phyloP scores from a whole-genome alignment of 2,888 invertebrate species.

The Limnephilus lunatus region DNA sequence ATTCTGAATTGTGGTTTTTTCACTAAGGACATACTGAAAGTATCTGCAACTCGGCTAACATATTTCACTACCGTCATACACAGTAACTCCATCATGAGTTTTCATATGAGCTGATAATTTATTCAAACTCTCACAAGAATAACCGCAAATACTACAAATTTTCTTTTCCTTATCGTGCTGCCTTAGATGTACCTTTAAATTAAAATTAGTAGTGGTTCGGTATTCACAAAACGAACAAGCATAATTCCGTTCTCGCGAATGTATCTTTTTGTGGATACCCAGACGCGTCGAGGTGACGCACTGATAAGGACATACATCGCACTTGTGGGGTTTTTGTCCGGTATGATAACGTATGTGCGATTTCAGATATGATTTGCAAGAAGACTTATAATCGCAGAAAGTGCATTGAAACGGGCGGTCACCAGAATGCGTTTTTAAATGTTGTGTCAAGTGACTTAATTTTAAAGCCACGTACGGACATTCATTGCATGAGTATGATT shows the following conservation, averaged over 20 bases:
- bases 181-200: conserved; percentile 50
- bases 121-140: neutral
- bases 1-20: too few relatives aligned
- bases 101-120: neutral
- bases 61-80: neutral
- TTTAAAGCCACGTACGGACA: conserved; percentile 54
- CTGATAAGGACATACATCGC: conserved; percentile 56
- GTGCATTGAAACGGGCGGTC: conserved; percentile 49
- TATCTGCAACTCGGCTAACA: too few relatives aligned
- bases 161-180: conserved; percentile 28
- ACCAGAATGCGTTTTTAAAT: conserved; percentile 44
- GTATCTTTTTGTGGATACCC: conserved; percentile 53
- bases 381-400: conserved; percentile 54
- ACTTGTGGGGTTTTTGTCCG: conserved; percentile 54
- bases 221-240: conserved; percentile 52
- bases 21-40: too few relatives aligned
- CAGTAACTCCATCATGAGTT: conserved; percentile 2
- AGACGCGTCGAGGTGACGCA: conserved; percentile 52
- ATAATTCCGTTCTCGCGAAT: conserved; percentile 46
- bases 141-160: neutral
- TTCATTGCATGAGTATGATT: conserved; percentile 44
- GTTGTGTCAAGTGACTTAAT: conserved; percentile 47
- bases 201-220: conserved; percentile 34
- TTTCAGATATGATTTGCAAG: conserved; percentile 55
- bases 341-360: conserved; percentile 59